phyloP scores from a whole-genome alignment of 2,113 vertebrate genomes.

The Rutilus rutilus region DNA sequence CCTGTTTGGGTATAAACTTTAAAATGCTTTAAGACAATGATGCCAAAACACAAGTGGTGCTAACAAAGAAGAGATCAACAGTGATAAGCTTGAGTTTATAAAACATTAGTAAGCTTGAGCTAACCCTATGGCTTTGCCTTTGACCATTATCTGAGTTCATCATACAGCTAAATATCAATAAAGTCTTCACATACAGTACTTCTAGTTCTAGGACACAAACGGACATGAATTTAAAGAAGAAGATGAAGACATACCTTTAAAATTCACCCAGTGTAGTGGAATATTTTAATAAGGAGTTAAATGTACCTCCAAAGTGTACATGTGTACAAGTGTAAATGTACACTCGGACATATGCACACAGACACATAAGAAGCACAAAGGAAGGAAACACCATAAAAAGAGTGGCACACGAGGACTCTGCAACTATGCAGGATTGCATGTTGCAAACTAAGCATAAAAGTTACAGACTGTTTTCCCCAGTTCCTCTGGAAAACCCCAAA shows the following conservation, averaged over 20 bases:
- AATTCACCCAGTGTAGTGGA: background rate
- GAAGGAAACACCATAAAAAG: too few relatives aligned
- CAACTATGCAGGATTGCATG: too few relatives aligned
- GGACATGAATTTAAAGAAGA: background rate
- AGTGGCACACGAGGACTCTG: too few relatives aligned
- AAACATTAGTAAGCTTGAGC: background rate
- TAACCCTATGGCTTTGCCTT: background rate
- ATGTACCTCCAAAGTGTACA: too few relatives aligned
- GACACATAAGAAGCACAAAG: too few relatives aligned
- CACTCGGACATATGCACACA: too few relatives aligned
- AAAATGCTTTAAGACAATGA: constrained; percentile 10
- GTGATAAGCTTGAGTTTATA: background rate
- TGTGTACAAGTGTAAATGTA: too few relatives aligned
- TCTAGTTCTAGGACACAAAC: background rate
- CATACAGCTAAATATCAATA: background rate
- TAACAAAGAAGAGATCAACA: background rate
- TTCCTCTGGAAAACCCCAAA: too few relatives aligned
- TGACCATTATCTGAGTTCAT: background rate
- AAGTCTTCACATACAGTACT: background rate
- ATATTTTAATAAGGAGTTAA: too few relatives aligned
- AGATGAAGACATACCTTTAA: background rate
- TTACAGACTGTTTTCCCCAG: too few relatives aligned
- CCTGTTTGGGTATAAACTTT: background rate
- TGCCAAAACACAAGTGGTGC: constrained; percentile 23
- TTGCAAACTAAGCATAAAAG: too few relatives aligned